Conservation (phyloP, 2,113 vertebrate genomes). For the Passer montanus region DNA sequence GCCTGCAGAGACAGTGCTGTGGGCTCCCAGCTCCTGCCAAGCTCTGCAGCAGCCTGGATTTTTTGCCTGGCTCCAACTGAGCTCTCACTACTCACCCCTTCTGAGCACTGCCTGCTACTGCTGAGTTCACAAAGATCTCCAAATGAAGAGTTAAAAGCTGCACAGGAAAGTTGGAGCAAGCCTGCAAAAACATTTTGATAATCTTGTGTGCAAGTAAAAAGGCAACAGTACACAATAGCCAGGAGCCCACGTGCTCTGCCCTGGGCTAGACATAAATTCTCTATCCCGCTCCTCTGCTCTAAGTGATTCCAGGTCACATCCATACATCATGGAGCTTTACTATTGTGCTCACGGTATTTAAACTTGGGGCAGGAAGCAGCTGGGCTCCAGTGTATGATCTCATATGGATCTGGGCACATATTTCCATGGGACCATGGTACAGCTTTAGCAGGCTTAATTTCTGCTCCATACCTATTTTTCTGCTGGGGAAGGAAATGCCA, state of each 20-base stretch:
- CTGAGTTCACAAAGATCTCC: neutral
- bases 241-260: constrained; percentile 34
- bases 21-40: neutral
- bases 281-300: neutral
- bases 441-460: neutral
- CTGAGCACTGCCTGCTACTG: neutral
- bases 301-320: constrained; percentile 57
- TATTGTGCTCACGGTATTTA: neutral
- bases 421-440: neutral
- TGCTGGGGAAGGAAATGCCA: neutral
- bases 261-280: constrained; percentile 51
- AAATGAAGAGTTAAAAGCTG: constrained; percentile 19
- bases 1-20: neutral
- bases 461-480: neutral
- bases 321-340: constrained; percentile 33
- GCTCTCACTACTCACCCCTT: neutral
- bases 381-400: constrained; percentile 23
- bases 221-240: constrained; percentile 12
- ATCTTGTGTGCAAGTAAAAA: constrained; percentile 21
- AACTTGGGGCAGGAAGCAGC: constrained; percentile 54
- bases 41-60: neutral
- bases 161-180: neutral
- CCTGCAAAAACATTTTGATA: constrained; percentile 50
- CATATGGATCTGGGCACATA: neutral
- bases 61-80: neutral